These are phyloP conservation scores for Acrobasis suavella DNA, from an alignment of 2,888 invertebrate species.

Conservation along the genomic window DNA sequence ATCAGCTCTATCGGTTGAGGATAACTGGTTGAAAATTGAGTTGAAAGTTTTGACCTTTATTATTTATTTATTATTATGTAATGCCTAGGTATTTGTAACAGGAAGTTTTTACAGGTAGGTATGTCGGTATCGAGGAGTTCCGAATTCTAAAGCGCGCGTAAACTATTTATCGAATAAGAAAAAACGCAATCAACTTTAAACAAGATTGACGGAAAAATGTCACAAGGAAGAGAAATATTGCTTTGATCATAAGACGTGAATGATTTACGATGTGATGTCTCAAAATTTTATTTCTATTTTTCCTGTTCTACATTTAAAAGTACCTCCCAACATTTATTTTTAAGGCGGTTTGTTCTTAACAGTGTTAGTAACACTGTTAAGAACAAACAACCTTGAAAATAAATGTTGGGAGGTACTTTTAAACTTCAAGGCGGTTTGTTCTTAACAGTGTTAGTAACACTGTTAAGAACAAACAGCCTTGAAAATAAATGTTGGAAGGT, in stretches of 20 bases:
- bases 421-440: background rate
- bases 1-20: too few species aligned
- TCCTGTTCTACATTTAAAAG: constrained; percentile 26
- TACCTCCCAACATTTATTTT: constrained; percentile 1
- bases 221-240: constrained; percentile 28
- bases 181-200: background rate
- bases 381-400: constrained; percentile 4
- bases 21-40: too few species aligned
- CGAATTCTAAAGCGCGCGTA: background rate
- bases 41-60: too few species aligned
- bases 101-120: background rate
- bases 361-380: constrained; percentile 17
- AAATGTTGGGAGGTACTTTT: constrained; percentile 6
- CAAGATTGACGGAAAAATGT: constrained; percentile 24
- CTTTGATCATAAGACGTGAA: constrained; percentile 30
- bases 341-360: constrained; percentile 10
- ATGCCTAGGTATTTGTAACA: too few species aligned
- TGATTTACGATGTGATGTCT: constrained; percentile 31
- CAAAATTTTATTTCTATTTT: constrained; percentile 28
- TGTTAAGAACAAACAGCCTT: constrained; percentile 13
- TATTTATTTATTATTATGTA: too few species aligned
- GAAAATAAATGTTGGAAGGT: background rate
- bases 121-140: background rate
- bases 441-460: constrained; percentile 16
- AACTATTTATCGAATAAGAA: background rate